phyloP scores from a whole-genome alignment of 2,888 invertebrate genomes.

The Erannis defoliaria region DNA sequence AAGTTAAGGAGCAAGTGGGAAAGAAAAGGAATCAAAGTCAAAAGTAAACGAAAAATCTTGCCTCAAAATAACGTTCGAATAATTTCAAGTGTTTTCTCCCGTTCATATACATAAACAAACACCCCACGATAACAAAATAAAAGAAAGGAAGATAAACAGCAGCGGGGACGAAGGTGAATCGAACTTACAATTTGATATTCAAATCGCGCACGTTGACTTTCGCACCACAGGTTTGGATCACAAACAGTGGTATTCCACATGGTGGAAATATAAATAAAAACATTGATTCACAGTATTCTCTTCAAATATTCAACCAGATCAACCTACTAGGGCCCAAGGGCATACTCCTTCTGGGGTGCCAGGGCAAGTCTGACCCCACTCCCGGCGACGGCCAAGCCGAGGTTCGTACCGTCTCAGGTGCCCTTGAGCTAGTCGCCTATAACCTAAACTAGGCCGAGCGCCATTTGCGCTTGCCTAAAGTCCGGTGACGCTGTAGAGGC shows the following conservation, averaged over 20 bases:
- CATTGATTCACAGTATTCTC: neutral
- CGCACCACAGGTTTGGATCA: conserved; percentile 42
- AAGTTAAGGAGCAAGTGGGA: no score
- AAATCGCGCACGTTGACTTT: conserved; percentile 82
- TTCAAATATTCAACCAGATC: no score
- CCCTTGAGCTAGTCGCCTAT: no score
- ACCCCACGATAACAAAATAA: conserved; percentile 76
- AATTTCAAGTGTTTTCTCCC: conserved; percentile 34
- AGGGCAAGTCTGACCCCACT: no score
- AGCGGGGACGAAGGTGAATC: conserved; percentile 79
- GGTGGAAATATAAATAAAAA: neutral
- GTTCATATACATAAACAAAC: conserved; percentile 72
- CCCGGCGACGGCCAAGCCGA: no score
- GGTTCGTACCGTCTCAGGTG: no score
- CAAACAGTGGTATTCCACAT: conserved; percentile 42
- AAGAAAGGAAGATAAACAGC: conserved; percentile 79
- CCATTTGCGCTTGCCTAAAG: no score
- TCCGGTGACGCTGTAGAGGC: no score
- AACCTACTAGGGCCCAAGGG: no score
- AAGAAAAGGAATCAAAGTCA: neutral
- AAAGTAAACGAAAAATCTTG: conserved; percentile 3
- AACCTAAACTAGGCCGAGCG: no score
- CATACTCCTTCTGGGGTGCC: no score
- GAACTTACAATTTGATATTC: conserved; percentile 83
- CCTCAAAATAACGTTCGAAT: conserved; percentile 30